Evolutionary conservation across 2,888 invertebrate genomes (phyloP).

Genomic region (Gortyna flavago): DNA sequence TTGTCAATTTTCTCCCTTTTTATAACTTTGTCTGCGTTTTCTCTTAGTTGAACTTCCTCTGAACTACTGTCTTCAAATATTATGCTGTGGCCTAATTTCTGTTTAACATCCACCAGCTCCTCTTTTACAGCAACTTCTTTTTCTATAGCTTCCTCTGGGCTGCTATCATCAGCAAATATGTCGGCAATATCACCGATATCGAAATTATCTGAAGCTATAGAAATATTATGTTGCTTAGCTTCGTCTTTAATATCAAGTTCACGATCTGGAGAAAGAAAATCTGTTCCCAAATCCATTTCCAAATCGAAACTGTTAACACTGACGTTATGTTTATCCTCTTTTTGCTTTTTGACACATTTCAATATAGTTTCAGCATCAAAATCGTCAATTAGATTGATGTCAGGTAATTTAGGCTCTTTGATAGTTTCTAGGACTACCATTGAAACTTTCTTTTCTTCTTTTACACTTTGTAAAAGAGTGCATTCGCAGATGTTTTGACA

Average conservation of each 20-base stretch:
- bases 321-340: constrained; percentile 52
- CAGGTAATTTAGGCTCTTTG: constrained; percentile 75
- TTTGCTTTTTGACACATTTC: constrained; percentile 68
- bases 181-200: constrained; percentile 83
- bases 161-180: constrained; percentile 79
- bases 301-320: constrained; percentile 56
- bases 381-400: constrained; percentile 80
- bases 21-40: not conserved
- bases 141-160: constrained; percentile 71
- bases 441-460: constrained; percentile 63
- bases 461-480: constrained; percentile 71
- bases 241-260: constrained; percentile 43
- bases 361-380: constrained; percentile 74
- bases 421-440: constrained; percentile 66
- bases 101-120: constrained; percentile 27
- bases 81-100: constrained; percentile 20
- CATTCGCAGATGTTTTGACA: constrained; percentile 87
- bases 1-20: constrained; percentile 17
- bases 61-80: constrained; percentile 16
- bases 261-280: constrained; percentile 69
- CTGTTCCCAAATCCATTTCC: constrained; percentile 77
- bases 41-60: constrained; percentile 52
- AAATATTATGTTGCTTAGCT: constrained; percentile 42
- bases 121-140: constrained; percentile 49
- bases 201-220: constrained; percentile 74